A percentile compares a stretch with the other conserved stretches of the same genome.
Evolutionary conservation across 2,113 vertebrate species (phyloP).

Genomic region (Silurus glanis): DNA sequence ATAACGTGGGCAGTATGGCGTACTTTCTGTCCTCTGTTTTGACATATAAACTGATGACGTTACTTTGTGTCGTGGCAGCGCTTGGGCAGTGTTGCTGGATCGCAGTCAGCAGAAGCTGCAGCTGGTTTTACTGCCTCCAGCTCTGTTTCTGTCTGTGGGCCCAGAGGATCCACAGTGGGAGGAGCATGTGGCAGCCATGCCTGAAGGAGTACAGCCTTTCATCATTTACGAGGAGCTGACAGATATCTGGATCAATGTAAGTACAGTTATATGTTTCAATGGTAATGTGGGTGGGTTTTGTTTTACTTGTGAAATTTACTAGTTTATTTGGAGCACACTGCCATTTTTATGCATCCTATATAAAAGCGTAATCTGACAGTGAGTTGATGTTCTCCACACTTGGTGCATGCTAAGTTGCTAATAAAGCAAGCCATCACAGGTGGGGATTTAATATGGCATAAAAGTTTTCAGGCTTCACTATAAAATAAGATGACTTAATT

Average conservation of each 20-base stretch:
- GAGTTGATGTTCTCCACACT: neutral
- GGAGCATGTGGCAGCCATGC: conserved; percentile 80
- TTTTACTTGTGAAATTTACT: neutral
- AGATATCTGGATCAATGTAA: conserved; percentile 95
- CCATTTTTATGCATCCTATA: neutral
- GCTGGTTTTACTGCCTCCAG: conserved; percentile 84
- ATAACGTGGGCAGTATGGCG: too few species aligned
- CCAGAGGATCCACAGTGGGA: conserved; percentile 78
- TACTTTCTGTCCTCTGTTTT: neutral
- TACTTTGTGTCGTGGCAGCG: conserved; percentile 68
- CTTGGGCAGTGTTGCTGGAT: conserved; percentile 93
- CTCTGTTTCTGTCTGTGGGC: conserved; percentile 83
- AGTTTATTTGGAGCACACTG: neutral
- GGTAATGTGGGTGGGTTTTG: neutral
- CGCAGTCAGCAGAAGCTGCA: conserved; percentile 90
- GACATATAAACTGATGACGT: neutral
- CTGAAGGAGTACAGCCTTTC: conserved; percentile 80
- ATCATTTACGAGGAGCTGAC: conserved; percentile 93
- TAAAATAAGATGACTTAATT: neutral
- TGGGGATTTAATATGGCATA: neutral
- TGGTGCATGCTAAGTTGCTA: neutral
- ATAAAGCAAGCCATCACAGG: neutral
- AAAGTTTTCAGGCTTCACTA: neutral
- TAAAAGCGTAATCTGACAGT: neutral
- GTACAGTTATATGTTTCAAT: conserved; percentile 45